Evolutionary conservation across 2,113 vertebrate genomes (phyloP).

Genomic region (Morone chrysops): DNA sequence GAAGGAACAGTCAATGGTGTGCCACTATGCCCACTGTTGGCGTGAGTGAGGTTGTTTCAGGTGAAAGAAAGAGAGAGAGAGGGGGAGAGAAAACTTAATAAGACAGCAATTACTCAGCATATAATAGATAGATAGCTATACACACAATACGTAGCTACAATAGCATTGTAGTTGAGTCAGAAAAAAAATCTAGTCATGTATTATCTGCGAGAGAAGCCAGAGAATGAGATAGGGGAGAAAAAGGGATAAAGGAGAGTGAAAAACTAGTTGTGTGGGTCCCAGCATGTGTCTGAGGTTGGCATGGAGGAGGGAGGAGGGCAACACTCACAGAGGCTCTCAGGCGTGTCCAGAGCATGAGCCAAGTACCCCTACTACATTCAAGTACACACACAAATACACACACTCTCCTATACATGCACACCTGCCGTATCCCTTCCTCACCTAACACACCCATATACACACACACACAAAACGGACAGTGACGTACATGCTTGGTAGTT

Average conservation of each 20-base stretch:
- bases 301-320: constrained; percentile 64
- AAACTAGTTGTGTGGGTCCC: constrained; percentile 73
- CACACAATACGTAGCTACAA: constrained; percentile 18
- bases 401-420: constrained; percentile 23
- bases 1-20: constrained; percentile 2
- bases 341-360: constrained; percentile 78
- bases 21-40: constrained; percentile 16
- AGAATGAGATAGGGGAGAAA: constrained; percentile 41
- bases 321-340: constrained; percentile 75
- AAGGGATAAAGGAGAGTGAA: constrained; percentile 61
- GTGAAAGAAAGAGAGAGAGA: constrained; percentile 8
- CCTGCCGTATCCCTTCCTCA: constrained; percentile 21
- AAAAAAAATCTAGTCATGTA: constrained; percentile 30
- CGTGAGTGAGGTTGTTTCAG: constrained; percentile 35
- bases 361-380: constrained; percentile 63
- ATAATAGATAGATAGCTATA: constrained; percentile 50
- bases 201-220: constrained; percentile 46
- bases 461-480: constrained; percentile 4
- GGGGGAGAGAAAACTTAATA: constrained; percentile 11
- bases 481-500: constrained; percentile 11
- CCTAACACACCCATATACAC: constrained; percentile 3
- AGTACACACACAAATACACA: constrained; percentile 42
- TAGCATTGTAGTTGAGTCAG: constrained; percentile 33
- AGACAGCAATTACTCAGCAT: constrained; percentile 53
- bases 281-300: constrained; percentile 76